Percentiles rank a stretch among this genome's conserved stretches.
These are phyloP conservation scores for Hypomecis punctinalis DNA, from an alignment of 2,888 invertebrate genomes.

Conservation along the genomic window DNA sequence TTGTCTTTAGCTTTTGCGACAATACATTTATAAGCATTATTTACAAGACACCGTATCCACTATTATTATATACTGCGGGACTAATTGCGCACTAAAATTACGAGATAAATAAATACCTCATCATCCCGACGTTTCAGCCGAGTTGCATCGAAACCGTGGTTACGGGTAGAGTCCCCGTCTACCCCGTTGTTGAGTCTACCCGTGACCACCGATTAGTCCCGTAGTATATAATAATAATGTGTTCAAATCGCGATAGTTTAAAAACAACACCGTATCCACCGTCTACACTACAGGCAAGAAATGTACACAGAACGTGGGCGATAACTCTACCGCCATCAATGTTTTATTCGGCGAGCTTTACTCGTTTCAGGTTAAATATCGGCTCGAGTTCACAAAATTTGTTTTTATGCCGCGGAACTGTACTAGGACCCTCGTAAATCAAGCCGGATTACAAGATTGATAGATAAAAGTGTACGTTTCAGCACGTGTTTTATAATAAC, in stretches of 20 bases:
- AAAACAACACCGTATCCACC: conserved; percentile 8
- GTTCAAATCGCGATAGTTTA: no score
- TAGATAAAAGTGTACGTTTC: conserved; percentile 28
- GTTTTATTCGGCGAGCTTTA: conserved; percentile 30
- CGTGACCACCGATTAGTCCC: no score
- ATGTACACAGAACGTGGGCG: conserved; percentile 25
- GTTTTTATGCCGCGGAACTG: conserved; percentile 28
- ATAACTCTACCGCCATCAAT: conserved; percentile 31
- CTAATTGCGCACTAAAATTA: no score
- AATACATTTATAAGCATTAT: no score
- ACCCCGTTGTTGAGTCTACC: no score
- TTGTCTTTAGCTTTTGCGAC: no score
- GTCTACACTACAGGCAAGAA: conserved; percentile 9
- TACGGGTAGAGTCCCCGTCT: no score
- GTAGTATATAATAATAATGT: no score
- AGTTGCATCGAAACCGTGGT: no score
- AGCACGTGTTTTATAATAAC: conserved; percentile 20
- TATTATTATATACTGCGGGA: no score
- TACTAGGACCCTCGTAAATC: conserved; percentile 34
- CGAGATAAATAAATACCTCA: no score
- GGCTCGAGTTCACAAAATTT: conserved; percentile 29
- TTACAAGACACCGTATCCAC: background rate
- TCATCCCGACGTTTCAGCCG: no score
- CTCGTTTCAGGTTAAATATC: conserved; percentile 31
- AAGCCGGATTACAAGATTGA: conserved; percentile 31